Evolutionary conservation across 2,113 vertebrate species (phyloP).

Genomic region (Cavia aperea): DNA sequence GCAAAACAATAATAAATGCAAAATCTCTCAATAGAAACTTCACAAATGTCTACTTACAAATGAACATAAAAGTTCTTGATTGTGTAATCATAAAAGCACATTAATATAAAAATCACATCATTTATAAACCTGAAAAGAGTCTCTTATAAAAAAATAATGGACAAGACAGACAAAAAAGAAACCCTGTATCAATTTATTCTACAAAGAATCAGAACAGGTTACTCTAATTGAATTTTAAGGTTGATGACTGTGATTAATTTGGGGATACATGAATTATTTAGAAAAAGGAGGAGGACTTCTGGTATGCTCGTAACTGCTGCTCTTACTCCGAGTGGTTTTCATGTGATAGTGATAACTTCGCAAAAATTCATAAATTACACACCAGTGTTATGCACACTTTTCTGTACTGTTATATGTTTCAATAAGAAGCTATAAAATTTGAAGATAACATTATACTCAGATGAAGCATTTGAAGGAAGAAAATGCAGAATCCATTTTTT

Average conservation of each 20-base stretch:
- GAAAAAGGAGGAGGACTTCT: fast-evolving
- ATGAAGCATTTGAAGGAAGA: background rate
- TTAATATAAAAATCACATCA: no score
- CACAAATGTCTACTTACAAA: background rate
- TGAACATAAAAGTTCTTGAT: background rate
- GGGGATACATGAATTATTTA: background rate
- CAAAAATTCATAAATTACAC: fast-evolving
- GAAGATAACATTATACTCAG: background rate
- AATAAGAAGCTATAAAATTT: background rate
- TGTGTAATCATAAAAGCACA: no score
- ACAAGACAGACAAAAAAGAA: background rate
- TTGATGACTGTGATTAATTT: background rate
- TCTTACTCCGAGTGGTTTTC: background rate
- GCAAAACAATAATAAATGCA: background rate
- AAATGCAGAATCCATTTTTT: background rate
- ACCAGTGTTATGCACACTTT: fast-evolving
- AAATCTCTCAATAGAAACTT: background rate
- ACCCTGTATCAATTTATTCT: background rate
- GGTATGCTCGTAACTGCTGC: background rate
- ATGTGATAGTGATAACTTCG: background rate
- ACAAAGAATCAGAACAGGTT: background rate
- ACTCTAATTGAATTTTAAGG: background rate
- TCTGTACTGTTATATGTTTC: background rate
- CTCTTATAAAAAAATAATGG: background rate
- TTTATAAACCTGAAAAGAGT: background rate